Conservation (phyloP, 2,797 vertebrate genomes). For the Lithobates sylvaticus region DNA sequence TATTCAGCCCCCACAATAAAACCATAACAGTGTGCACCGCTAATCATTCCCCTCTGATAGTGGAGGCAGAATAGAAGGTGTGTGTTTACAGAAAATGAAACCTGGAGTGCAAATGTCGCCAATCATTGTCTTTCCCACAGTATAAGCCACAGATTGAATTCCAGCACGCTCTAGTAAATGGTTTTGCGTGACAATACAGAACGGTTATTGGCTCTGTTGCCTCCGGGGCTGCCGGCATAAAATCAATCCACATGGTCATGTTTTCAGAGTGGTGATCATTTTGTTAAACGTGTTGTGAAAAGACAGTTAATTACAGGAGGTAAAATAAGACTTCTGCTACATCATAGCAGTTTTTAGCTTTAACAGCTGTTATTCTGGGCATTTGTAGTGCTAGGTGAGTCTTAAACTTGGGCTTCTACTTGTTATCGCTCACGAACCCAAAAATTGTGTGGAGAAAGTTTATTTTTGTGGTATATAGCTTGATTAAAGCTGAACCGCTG, state of each 20-base stretch:
- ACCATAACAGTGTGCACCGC: not conserved
- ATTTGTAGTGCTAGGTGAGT: constrained; percentile 22
- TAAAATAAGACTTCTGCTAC: constrained; percentile 49
- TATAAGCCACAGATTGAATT: constrained; percentile 34
- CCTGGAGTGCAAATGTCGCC: not conserved
- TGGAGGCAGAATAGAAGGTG: constrained; percentile 9
- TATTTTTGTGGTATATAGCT: not conserved
- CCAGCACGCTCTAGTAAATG: constrained; percentile 50
- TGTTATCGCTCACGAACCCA: constrained; percentile 5
- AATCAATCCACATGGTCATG: constrained; percentile 56
- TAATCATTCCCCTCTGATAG: not conserved
- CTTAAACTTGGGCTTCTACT: not conserved
- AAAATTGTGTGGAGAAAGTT: not conserved
- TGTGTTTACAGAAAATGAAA: constrained; percentile 7
- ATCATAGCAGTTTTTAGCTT: constrained; percentile 39
- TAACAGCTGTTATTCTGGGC: constrained; percentile 40
- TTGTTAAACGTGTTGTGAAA: constrained; percentile 60
- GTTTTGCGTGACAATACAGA: constrained; percentile 53
- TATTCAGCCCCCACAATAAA: not conserved
- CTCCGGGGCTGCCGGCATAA: constrained; percentile 43
- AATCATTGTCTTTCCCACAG: constrained; percentile 19
- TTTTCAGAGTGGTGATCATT: constrained; percentile 57
- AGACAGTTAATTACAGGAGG: constrained; percentile 58
- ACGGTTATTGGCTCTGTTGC: constrained; percentile 46
- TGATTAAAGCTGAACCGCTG: too few relatives aligned